Base-by-base conservation (phyloP, 2,113 vertebrate genomes). In the Leptobrachium ailaonicum region DNA sequence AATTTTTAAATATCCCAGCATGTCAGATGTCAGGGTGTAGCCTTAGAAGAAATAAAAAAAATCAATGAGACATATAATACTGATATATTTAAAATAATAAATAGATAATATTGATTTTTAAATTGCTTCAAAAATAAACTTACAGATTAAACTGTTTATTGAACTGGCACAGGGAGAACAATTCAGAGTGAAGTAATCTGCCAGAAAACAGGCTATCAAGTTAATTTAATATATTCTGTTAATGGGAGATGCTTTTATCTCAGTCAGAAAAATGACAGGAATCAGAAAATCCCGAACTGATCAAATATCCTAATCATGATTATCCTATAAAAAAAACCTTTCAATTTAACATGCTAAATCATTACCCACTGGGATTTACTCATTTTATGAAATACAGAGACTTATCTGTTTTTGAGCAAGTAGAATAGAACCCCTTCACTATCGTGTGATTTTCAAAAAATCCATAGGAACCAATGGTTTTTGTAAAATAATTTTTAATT, bases 231-330 rank as follows among this genome's bases (percentile, higher is more conserved):
- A 42, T 69, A 50, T 63, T 69, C 50, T 62, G 71, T 75, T 60
- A 68, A 47, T 60, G 20, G 40, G 53, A 74, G 41, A 47, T 62
- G 41, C 53, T 2, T 62, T 75, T 2, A 50, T 75, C 42, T 11
- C 50, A 73, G 45, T 68, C 47, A 80, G 71, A 20, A 12, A 20
- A 64, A 75, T 80, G 68, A 69, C 66, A 75, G 58, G 64, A 69
- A 69, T 80, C 64, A 74, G 20, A 75, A 58, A 20, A 80, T 71
- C 64, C 50, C 50, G 12, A 80, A 75, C 41, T 32, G 64, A 73
- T 69, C 3, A 69, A 60, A 69, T 69, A 75, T 68, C 53, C 54
- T 10, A 50, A 71, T 63, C 1, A 40, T 53, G 47, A 60, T 41
- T 50, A 70, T 4, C 20, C 6, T 6, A 40, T 5, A 50, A 50